Evolutionary conservation across 2,888 invertebrate species (phyloP), one percentile per base, ranked within the genome.

Genomic region (Eupithecia pulchellata): DNA sequence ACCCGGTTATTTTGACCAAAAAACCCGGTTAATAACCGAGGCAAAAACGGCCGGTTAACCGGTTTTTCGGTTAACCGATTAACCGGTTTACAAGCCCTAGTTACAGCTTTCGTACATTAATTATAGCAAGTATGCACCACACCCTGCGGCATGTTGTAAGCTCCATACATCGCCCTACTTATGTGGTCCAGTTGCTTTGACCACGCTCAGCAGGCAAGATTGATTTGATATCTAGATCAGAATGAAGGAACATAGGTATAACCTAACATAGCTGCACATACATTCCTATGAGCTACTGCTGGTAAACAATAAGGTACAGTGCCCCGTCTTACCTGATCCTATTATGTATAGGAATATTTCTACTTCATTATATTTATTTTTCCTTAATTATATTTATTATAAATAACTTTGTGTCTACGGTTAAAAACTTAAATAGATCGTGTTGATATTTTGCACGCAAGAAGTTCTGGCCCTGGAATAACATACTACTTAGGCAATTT

Each of bases 41-140:
- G n/a, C n/a, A n/a, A n/a, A n/a, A n/a, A n/a, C n/a, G n/a, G n/a
- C n/a, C n/a, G n/a, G n/a, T n/a, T n/a, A n/a, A n/a, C n/a, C n/a
- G n/a, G n/a, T n/a, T n/a, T n/a, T n/a, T n/a, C n/a, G n/a, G n/a
- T n/a, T n/a, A n/a, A n/a, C n/a, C n/a, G n/a, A n/a, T n/a, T n/a
- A n/a, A n/a, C n/a, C n/a, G n/a, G n/a, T n/a, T n/a, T n/a, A n/a
- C n/a, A n/a, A n/a, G n/a, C n/a, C n/a, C n/a, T n/a, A n/a, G n/a
- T n/a, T n/a, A n/a, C 74, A 76, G 74, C 77, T 78, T 78, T 77
- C 77, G 66, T 74, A 63, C 65, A 66, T 79, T 78, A 77, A 79
- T 79, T 79, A 76, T 72, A 64, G 71, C 66, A 75, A 73, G 72
- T 73, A 55, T 69, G 69, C 72, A 74, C 77, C 75, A 75, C 78